These are phyloP conservation scores for Dicentrarchus labrax DNA, from an alignment of 2,113 vertebrate genomes.

Conservation along the genomic window DNA sequence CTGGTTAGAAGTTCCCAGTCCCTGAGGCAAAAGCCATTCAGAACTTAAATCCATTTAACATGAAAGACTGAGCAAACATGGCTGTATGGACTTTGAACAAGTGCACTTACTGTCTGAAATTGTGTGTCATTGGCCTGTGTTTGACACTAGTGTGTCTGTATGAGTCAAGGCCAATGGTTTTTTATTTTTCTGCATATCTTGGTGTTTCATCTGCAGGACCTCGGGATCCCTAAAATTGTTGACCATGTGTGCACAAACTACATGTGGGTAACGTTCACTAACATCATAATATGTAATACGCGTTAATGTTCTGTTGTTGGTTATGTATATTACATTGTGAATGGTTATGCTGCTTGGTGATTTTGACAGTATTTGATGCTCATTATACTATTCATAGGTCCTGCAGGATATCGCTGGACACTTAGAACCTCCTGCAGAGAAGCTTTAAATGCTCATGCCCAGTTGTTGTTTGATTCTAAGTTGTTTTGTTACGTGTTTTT, in stretches of 20 bases:
- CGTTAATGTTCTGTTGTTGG: too few species aligned
- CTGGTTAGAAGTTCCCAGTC: constrained; percentile 35
- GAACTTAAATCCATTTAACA: constrained; percentile 32
- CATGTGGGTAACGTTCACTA: background rate
- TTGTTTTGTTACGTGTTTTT: too few species aligned
- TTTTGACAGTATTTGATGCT: too few species aligned
- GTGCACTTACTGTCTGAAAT: constrained; percentile 15
- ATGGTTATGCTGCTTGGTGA: too few species aligned
- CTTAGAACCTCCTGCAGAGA: too few species aligned
- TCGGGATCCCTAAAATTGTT: background rate
- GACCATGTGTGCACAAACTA: background rate
- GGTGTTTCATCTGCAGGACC: constrained; percentile 5
- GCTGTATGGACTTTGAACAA: background rate
- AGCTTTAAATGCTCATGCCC: too few species aligned
- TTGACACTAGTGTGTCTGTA: background rate
- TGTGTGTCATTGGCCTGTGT: background rate
- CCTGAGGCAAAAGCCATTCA: constrained; percentile 14
- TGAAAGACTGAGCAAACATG: constrained; percentile 42
- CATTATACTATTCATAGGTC: too few species aligned
- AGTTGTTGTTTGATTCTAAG: too few species aligned
- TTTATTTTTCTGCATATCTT: constrained; percentile 4
- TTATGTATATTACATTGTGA: too few species aligned
- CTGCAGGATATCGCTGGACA: too few species aligned
- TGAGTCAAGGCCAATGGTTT: background rate
- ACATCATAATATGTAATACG: background rate